Percentiles rank a stretch among this genome's conserved stretches.
Evolutionary conservation across 2,113 vertebrate species (phyloP).

Genomic region (Nycticryphes semicollaris): DNA sequence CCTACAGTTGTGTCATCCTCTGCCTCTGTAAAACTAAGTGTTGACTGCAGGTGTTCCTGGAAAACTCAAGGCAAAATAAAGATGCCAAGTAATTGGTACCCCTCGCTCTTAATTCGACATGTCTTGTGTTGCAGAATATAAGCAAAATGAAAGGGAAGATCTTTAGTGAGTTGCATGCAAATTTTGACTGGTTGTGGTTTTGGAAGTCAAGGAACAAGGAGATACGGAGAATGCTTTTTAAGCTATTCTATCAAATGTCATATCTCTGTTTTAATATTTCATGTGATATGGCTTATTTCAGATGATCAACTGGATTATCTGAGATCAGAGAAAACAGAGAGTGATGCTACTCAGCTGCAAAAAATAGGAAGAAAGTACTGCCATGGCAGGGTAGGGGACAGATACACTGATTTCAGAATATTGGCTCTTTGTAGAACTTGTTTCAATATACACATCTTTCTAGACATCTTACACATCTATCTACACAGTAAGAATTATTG

Average conservation of each 20-base stretch:
- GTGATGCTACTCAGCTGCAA: background rate
- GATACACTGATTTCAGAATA: background rate
- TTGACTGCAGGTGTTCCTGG: background rate
- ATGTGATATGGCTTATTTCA: slow-evolving; percentile 39
- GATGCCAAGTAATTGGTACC: background rate
- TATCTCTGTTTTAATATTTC: slow-evolving; percentile 50
- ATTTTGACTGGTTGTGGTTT: slow-evolving; percentile 31
- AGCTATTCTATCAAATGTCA: slow-evolving; percentile 32
- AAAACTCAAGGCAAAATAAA: background rate
- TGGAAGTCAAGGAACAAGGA: slow-evolving; percentile 38
- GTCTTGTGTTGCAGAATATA: background rate
- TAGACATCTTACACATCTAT: background rate
- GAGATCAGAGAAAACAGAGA: slow-evolving; percentile 41
- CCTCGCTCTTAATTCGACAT: background rate
- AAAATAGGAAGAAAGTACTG: slow-evolving; percentile 30
- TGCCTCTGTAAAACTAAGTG: background rate
- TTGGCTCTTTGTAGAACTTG: background rate
- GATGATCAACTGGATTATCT: slow-evolving; percentile 48
- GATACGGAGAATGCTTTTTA: slow-evolving; percentile 5
- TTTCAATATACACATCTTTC: background rate
- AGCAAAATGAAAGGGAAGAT: slow-evolving; percentile 24
- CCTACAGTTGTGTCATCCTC: background rate
- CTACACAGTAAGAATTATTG: background rate
- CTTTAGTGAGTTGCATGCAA: slow-evolving; percentile 35
- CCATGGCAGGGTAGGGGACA: background rate